Evolutionary conservation across 2,888 invertebrate genomes (phyloP), one percentile per base, ranked within the genome.

Genomic region (Ectobius pallidus): DNA sequence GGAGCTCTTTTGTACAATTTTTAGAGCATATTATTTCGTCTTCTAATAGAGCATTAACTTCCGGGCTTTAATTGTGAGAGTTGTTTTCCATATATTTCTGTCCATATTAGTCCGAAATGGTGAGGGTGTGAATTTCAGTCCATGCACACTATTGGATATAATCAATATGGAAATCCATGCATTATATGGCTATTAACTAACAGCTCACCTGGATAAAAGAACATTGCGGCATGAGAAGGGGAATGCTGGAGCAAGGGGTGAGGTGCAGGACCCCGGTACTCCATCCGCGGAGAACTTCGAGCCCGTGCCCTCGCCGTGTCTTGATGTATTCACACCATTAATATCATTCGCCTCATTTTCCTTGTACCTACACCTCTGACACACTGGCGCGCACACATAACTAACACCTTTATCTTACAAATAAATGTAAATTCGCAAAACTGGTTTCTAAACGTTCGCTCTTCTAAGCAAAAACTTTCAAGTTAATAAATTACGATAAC

Each of bases 161-260:
- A 52, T 25, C 52, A 52, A 52, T 52, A 52, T 25, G 2, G 14
- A 52, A 52, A 1, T 18, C 25, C 14, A 25, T 25, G 25, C 25
- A 22, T 52, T 22, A 9, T 20, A 18, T 16, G 46, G 3, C 46
- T 20, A 22, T 25, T 20, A 27, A 58, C 34, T 11, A 34, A 30
- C 14, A 34, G 32, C 65, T 69, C 61, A 75, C 75, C 75, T 72
- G 75, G 75, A 61, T 75, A 75, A 72, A 68, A 75, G 71, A 74
- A 75, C 71, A 75, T 72, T 75, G 78, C 76, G 73, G 75, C 77
- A 75, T 76, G 71, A 72, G 75, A 75, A 73, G 74, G 73, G 42
- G 75, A 75, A 76, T 74, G 76, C 58, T 73, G 76, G 71, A 76
- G 69, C 75, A 70, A 71, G 74, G 52, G 74, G 69, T 71, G 63